Percentiles rank a stretch among this genome's conserved stretches.
These are phyloP conservation scores for Myxocyprinus asiaticus DNA, from an alignment of 2,113 vertebrate species.

Conservation along the genomic window DNA sequence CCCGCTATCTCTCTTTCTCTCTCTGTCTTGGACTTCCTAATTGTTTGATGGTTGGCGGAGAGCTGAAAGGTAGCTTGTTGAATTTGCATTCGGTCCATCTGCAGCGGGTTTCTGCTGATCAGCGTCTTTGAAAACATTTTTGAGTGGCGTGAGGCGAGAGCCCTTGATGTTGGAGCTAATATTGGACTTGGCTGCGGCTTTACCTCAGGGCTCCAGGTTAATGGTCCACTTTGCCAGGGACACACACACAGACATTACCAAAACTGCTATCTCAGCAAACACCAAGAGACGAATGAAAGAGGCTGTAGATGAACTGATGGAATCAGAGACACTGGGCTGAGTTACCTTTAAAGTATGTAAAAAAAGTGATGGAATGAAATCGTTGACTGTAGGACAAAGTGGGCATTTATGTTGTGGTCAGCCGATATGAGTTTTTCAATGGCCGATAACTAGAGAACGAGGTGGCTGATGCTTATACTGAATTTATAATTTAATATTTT, in stretches of 20 bases:
- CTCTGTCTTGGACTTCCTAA: slow-evolving; percentile 14
- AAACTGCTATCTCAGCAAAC: slow-evolving; percentile 44
- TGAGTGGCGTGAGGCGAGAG: slow-evolving; percentile 66
- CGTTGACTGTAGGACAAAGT: no score
- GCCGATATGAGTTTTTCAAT: no score
- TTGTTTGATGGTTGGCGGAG: slow-evolving; percentile 57
- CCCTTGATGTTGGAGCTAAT: slow-evolving; percentile 72
- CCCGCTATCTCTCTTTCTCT: no score
- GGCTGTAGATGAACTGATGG: no score
- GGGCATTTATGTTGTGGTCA: no score
- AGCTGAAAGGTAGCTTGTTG: slow-evolving; percentile 38
- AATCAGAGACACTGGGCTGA: no score
- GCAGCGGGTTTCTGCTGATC: slow-evolving; percentile 68
- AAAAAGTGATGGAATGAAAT: no score
- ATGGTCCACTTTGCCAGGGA: slow-evolving; percentile 51
- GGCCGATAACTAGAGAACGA: no score
- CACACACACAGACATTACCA: slow-evolving; percentile 36
- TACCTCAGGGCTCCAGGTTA: slow-evolving; percentile 76
- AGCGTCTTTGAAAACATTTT: slow-evolving; percentile 54
- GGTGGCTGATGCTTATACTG: no score
- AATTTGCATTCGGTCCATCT: slow-evolving; percentile 41
- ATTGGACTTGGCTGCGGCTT: slow-evolving; percentile 77
- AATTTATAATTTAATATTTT: no score
- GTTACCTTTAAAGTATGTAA: no score
- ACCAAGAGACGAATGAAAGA: background rate